A percentile compares a stretch with the other conserved stretches of the same genome.
Evolutionary conservation across 2,888 invertebrate genomes (phyloP).

Genomic region (Liopterus haemorrhoidalis): DNA sequence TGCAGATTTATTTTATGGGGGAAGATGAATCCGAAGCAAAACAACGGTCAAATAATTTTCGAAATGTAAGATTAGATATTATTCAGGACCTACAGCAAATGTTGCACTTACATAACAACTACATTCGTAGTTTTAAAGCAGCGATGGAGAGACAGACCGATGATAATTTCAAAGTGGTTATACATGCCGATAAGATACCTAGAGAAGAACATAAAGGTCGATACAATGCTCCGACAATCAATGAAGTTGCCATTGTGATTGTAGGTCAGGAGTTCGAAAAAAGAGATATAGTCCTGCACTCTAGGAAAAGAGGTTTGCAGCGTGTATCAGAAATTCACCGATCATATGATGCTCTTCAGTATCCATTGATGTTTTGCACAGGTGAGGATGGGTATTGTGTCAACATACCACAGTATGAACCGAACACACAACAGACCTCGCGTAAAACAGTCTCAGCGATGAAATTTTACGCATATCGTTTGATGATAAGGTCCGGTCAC

Average conservation of each 20-base stretch:
- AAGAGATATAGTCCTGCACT: slow-evolving; percentile 37
- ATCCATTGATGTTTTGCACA: slow-evolving; percentile 35
- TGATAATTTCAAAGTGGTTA: slow-evolving; percentile 38
- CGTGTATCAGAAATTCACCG: slow-evolving; percentile 35
- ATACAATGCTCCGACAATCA: slow-evolving; percentile 40
- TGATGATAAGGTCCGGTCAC: slow-evolving; percentile 35
- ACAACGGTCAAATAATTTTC: too few species aligned
- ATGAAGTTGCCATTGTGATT: slow-evolving; percentile 41
- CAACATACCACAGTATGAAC: too few species aligned
- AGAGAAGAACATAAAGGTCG: slow-evolving; percentile 35
- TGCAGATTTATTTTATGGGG: slow-evolving; percentile 36
- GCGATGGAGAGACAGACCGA: too few species aligned
- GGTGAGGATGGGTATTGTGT: slow-evolving; percentile 34
- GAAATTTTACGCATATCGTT: slow-evolving; percentile 33
- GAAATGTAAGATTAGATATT: background rate
- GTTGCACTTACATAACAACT: slow-evolving; percentile 37
- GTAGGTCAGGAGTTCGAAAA: slow-evolving; percentile 37
- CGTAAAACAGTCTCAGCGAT: slow-evolving; percentile 35
- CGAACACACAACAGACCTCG: too few species aligned
- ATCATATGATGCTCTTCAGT: slow-evolving; percentile 41
- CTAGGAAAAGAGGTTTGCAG: slow-evolving; percentile 30
- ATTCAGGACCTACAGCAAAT: slow-evolving; percentile 33
- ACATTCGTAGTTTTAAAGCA: slow-evolving; percentile 35
- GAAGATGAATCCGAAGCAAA: slow-evolving; percentile 24
- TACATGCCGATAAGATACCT: slow-evolving; percentile 39